Percentiles rank a stretch among this genome's conserved stretches.
phyloP scores from a whole-genome alignment of 2,113 vertebrate species.

The Poeciliopsis occidentalis region DNA sequence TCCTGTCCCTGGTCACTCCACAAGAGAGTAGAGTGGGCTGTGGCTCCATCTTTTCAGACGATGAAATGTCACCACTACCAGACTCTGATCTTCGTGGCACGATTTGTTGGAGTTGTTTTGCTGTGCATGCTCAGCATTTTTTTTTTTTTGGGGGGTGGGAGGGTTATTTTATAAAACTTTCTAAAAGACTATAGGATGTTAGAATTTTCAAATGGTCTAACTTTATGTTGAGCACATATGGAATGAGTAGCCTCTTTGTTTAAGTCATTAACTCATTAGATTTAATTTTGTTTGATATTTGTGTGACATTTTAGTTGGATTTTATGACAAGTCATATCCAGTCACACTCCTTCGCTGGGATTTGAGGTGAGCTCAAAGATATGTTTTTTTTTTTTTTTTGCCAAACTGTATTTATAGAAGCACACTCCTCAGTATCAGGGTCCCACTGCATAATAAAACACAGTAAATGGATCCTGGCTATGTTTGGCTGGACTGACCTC shows the following conservation, averaged over 20 bases:
- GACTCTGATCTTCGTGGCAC: slow-evolving; percentile 38
- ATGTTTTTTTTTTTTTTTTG: slow-evolving; percentile 24
- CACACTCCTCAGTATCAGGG: slow-evolving; percentile 63
- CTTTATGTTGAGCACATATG: too few species aligned
- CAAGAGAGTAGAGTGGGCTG: slow-evolving; percentile 49
- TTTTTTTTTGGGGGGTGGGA: too few species aligned
- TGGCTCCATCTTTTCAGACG: slow-evolving; percentile 54
- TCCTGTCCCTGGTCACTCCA: slow-evolving; percentile 63
- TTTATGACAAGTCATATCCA: slow-evolving; percentile 6
- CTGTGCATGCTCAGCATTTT: background rate
- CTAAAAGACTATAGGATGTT: background rate
- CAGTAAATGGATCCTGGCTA: slow-evolving; percentile 75
- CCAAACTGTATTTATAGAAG: slow-evolving; percentile 75
- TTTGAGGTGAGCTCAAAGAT: slow-evolving; percentile 24
- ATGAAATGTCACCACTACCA: slow-evolving; percentile 62
- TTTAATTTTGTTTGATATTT: too few species aligned
- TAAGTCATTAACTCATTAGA: too few species aligned
- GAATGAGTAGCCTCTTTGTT: too few species aligned
- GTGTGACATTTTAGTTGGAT: slow-evolving; percentile 3
- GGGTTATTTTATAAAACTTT: background rate
- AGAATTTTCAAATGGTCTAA: background rate
- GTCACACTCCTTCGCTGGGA: slow-evolving; percentile 8
- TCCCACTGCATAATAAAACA: slow-evolving; percentile 75
- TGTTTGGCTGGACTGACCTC: slow-evolving; percentile 69
- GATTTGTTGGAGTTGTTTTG: slow-evolving; percentile 25